A percentile compares a stretch with the other conserved stretches of the same genome.
phyloP scores from a whole-genome alignment of 2,888 invertebrate species.

The Neelides folsomi region DNA sequence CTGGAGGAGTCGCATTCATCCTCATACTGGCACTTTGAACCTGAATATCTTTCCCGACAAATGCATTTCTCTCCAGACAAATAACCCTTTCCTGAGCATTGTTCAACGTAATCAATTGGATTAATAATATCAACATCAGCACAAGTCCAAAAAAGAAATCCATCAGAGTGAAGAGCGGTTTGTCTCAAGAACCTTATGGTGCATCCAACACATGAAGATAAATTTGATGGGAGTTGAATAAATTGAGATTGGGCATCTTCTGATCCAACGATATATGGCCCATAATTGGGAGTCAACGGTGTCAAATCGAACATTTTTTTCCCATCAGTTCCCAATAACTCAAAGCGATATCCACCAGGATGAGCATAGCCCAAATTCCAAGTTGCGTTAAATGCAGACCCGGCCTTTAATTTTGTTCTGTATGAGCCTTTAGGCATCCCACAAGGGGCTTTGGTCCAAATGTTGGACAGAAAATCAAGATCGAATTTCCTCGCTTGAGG shows the following conservation, averaged over 20 bases:
- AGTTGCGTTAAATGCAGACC: too few species aligned
- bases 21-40: slow-evolving; percentile 26
- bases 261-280: too few species aligned
- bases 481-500: too few species aligned
- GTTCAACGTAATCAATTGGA: slow-evolving; percentile 53
- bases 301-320: slow-evolving; percentile 74
- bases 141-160: slow-evolving; percentile 87
- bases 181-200: slow-evolving; percentile 76
- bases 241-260: slow-evolving; percentile 61
- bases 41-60: slow-evolving; percentile 26
- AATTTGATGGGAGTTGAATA: slow-evolving; percentile 65
- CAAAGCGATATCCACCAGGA: slow-evolving; percentile 69
- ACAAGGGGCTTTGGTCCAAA: too few species aligned
- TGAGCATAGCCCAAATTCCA: too few species aligned
- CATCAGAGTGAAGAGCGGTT: slow-evolving; percentile 74
- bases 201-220: slow-evolving; percentile 67
- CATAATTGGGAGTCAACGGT: slow-evolving; percentile 49
- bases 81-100: slow-evolving; percentile 71
- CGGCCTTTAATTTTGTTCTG: too few species aligned
- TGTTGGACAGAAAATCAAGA: too few species aligned
- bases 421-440: too few species aligned
- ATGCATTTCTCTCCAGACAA: slow-evolving; percentile 48
- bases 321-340: slow-evolving; percentile 70
- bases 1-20: slow-evolving; percentile 25
- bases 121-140: slow-evolving; percentile 72